These are phyloP conservation scores for Augochlora pura DNA, from an alignment of 1,140 invertebrate genomes.

Conservation along the genomic window DNA sequence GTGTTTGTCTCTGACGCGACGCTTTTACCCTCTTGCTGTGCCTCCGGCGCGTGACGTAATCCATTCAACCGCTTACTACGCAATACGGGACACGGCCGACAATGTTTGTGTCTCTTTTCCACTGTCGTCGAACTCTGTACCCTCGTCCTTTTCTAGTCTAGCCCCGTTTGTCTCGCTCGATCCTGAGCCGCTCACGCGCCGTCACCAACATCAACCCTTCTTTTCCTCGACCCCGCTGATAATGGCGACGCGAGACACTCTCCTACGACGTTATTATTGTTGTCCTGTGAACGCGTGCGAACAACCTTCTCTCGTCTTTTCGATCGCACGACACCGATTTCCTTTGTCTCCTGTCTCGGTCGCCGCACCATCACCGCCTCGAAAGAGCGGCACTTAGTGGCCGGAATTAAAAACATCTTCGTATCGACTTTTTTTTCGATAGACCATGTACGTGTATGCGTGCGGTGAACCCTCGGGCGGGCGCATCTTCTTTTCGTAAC, in stretches of 20 bases:
- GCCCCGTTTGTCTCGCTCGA: neutral
- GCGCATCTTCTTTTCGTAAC: too few relatives aligned
- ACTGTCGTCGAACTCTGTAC: neutral
- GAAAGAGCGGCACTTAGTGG: too few relatives aligned
- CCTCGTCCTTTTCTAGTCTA: neutral
- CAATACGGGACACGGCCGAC: constrained; percentile 62
- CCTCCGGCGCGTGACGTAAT: constrained; percentile 70
- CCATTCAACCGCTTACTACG: constrained; percentile 74
- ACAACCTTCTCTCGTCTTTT: neutral
- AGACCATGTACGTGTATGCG: too few relatives aligned
- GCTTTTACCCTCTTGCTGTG: constrained; percentile 50
- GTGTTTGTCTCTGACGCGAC: neutral
- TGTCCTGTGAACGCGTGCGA: neutral
- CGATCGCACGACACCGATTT: neutral
- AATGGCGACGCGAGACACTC: constrained; percentile 7
- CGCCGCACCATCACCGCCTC: too few relatives aligned
- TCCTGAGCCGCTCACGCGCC: neutral
- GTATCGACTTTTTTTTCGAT: too few relatives aligned
- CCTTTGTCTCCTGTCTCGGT: neutral
- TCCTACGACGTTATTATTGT: neutral
- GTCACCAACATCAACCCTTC: neutral
- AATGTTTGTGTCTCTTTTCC: constrained; percentile 24
- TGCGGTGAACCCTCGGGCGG: too few relatives aligned
- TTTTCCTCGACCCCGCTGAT: neutral
- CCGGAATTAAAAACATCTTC: too few relatives aligned